Conservation (phyloP, 1,140 invertebrate genomes). For the Pollicipes pollicipes region DNA sequence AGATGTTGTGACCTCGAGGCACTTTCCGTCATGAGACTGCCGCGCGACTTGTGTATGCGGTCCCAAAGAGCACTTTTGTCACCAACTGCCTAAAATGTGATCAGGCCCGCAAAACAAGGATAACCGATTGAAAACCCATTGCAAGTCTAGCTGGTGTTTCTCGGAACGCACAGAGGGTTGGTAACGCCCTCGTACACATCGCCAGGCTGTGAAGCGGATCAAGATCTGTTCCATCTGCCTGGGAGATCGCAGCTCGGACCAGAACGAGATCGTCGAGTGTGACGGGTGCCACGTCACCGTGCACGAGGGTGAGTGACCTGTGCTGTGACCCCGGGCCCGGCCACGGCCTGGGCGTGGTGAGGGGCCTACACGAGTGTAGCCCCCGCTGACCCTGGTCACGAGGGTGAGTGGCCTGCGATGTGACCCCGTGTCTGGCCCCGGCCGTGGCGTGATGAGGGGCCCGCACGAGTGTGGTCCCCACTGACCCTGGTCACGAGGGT, state of each 20-base stretch:
- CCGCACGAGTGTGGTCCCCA: conserved; percentile 21
- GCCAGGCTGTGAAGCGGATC: conserved; percentile 15
- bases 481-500: not conserved
- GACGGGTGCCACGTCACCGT: conserved; percentile 89
- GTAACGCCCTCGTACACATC: not conserved
- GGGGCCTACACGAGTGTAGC: no score
- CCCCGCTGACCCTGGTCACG: no score
- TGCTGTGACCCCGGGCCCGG: no score
- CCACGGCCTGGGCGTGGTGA: no score
- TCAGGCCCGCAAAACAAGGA: not conserved
- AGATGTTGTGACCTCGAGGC: no score
- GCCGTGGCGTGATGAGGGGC: no score
- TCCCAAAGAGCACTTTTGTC: no score
- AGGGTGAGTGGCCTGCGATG: no score
- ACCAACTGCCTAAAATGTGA: no score
- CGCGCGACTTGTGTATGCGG: no score
- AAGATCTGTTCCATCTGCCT: conserved; percentile 78
- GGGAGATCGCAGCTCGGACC: conserved; percentile 75
- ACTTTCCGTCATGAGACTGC: no score
- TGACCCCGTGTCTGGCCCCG: no score
- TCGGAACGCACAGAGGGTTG: not conserved
- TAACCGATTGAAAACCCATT: conserved; percentile 8
- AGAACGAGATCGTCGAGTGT: conserved; percentile 93
- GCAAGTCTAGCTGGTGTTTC: not conserved
- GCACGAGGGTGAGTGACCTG: conserved; percentile 47